A percentile compares a stretch with the other conserved stretches of the same genome.
phyloP scores from a whole-genome alignment of 2,888 invertebrate species.

The Zaprionus obscuricornis region DNA sequence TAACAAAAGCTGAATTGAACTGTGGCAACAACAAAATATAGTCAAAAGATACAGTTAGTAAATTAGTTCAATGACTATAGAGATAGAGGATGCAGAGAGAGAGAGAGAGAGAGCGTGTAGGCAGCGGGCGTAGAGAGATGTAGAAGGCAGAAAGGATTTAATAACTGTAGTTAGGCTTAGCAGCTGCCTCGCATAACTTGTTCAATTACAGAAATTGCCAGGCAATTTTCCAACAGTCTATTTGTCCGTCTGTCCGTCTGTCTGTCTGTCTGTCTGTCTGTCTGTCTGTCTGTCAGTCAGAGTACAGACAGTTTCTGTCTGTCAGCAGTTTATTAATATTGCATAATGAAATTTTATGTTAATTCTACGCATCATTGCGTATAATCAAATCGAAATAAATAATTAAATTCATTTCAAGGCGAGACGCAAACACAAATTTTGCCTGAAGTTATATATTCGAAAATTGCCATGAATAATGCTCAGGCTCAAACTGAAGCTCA shows the following conservation, averaged over 20 bases:
- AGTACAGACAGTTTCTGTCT: slow-evolving; percentile 35
- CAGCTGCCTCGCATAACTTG: slow-evolving; percentile 46
- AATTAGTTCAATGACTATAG: too few relatives aligned
- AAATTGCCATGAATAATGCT: too few relatives aligned
- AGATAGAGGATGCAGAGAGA: too few relatives aligned
- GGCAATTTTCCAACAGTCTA: slow-evolving; percentile 41
- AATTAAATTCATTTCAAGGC: slow-evolving; percentile 79
- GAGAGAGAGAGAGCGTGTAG: too few relatives aligned
- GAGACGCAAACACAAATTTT: slow-evolving; percentile 54
- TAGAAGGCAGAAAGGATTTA: background rate
- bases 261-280: background rate
- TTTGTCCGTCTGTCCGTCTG: slow-evolving; percentile 3
- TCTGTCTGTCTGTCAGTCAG: slow-evolving; percentile 29
- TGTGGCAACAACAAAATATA: too few relatives aligned
- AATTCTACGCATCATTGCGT: slow-evolving; percentile 83
- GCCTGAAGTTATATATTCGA: too few relatives aligned
- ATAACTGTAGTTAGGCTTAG: too few relatives aligned
- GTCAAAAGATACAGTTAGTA: too few relatives aligned
- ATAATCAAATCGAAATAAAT: slow-evolving; percentile 82
- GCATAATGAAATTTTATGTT: slow-evolving; percentile 83
- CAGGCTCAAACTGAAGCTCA: too few relatives aligned
- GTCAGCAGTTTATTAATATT: slow-evolving; percentile 74
- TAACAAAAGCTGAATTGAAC: too few relatives aligned
- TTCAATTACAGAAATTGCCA: slow-evolving; percentile 71
- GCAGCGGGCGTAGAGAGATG: background rate